Conservation (phyloP, 2,888 invertebrate species). For the Heteromurus nitidus region DNA sequence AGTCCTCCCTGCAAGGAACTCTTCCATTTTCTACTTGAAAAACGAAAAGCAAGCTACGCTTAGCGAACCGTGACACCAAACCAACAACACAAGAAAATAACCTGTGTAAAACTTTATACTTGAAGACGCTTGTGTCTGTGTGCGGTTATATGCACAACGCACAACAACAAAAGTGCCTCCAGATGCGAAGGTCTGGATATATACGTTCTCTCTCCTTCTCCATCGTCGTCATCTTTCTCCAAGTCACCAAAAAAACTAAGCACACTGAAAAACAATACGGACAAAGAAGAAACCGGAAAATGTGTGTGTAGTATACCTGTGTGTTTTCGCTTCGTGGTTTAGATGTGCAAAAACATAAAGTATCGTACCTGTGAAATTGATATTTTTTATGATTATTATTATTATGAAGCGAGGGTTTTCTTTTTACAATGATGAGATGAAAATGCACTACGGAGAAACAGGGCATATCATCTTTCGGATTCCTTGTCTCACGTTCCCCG, state of each 20-base stretch:
- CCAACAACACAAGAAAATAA: conserved; percentile 18
- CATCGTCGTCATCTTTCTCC: no score
- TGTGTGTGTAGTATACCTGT: no score
- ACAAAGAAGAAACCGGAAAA: no score
- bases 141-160: no score
- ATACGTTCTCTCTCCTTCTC: no score
- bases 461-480: not conserved
- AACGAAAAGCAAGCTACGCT: conserved; percentile 56
- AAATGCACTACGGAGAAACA: not conserved
- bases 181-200: no score
- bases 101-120: not conserved
- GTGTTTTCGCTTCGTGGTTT: not conserved
- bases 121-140: no score
- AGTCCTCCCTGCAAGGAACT: conserved; percentile 63
- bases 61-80: conserved; percentile 58
- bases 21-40: conserved; percentile 69
- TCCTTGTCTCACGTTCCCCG: not conserved
- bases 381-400: not conserved
- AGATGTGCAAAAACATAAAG: no score
- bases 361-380: no score
- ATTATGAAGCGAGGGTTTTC: conserved; percentile 1
- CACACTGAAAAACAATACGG: not conserved
- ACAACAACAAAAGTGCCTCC: no score
- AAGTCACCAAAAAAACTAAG: conserved; percentile 1
- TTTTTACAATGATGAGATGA: not conserved